A percentile compares a stretch with the other conserved stretches of the same genome.
Evolutionary conservation across 2,797 vertebrate genomes (phyloP).

Genomic region (Lepus oiostolus): DNA sequence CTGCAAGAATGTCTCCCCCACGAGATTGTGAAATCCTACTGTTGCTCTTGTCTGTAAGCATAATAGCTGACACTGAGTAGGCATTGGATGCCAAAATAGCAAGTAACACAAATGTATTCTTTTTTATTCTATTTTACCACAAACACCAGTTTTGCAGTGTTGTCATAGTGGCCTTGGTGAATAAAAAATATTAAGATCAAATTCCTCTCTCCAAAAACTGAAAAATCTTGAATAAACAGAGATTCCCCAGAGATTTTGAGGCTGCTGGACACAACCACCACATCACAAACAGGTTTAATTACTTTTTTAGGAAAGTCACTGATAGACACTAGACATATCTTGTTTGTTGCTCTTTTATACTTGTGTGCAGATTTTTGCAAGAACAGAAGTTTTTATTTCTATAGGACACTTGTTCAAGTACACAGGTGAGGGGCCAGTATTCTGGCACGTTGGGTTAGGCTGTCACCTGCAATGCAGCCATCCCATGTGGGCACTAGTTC

Average conservation of each 20-base stretch:
- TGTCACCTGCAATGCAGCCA: no score
- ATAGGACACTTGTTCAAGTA: no score
- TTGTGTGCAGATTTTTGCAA: no score
- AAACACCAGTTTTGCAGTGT: not conserved
- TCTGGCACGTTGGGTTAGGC: no score
- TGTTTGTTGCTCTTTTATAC: no score
- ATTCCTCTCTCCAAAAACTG: not conserved
- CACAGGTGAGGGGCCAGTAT: no score
- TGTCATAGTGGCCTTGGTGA: not conserved
- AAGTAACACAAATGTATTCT: not conserved
- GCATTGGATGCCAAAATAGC: not conserved
- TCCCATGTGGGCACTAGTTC: no score
- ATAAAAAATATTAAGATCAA: not conserved
- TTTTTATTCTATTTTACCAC: not conserved
- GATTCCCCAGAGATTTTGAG: not conserved
- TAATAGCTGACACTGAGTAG: not conserved
- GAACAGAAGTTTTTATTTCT: no score
- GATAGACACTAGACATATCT: no score
- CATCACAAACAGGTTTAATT: no score
- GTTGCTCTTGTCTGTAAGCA: not conserved
- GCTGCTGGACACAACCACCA: not conserved
- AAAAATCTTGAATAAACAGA: not conserved
- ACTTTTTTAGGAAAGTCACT: no score
- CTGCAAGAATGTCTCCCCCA: not conserved
- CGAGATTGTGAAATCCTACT: not conserved